Evolutionary conservation across 35 echinoderm and acorn worm genomes (phyloP), one percentile per base, ranked within the genome.

Genomic region (Heliocidaris erythrogramma): DNA sequence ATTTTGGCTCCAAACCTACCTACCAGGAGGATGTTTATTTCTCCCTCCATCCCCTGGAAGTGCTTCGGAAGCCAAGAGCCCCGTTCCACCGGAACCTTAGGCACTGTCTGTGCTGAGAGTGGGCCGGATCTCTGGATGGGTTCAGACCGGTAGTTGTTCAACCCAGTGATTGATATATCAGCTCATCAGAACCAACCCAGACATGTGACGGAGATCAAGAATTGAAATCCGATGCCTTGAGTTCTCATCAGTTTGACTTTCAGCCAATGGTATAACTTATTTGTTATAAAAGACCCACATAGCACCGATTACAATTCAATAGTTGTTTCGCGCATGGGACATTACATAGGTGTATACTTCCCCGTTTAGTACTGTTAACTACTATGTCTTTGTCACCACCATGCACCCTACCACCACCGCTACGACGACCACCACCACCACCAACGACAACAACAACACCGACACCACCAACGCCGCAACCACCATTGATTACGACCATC

Each of bases 81-180:
- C 65, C 27, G n/a, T 21, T 78, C 27, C 65, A 78, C 65, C 65
- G 65, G 65, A 78, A n/a, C 27, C 65, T 78, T n/a, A 24, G 65
- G 65, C 18, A 18, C 65, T 21, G 65, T 78, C 65, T 78, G 65
- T 78, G 65, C 27, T 78, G 6, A 78, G 27, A 24, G 27, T n/a
- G 21, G 18, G 65, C 65, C 65, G 65, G 65, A 78, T 78, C 65
- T 78, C 65, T 78, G 65, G 65, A 78, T 78, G 27, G 65, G 65
- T 78, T 78, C 65, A 78, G 65, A 78, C 65, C 65, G 65, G 65
- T 78, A 78, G 65, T 78, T 78, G 65, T 78, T 78, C 65, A 78
- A 78, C 65, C 65, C 27, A n/a, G 21, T 78, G 27, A 78, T 27
- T 78, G 65, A 78, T 78, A 78, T 78, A 78, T n/a, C 65, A 78